Percentiles rank a stretch among this genome's conserved stretches.
Evolutionary conservation across 2,888 invertebrate genomes (phyloP).

Genomic region (Diplazon laetatorius): DNA sequence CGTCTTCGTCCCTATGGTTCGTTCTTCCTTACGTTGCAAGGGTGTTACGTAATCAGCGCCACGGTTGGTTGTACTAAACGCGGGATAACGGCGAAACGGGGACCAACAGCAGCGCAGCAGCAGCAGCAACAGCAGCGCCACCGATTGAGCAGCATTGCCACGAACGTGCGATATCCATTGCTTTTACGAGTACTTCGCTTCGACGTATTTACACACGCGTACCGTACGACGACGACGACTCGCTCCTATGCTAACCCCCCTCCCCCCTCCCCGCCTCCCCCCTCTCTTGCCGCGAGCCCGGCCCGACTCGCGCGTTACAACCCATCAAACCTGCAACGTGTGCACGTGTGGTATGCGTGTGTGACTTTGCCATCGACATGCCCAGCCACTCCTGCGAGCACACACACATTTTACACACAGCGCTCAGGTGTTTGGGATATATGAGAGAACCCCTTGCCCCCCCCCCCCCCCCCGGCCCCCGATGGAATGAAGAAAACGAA

Average conservation of each 20-base stretch:
- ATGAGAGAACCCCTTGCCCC: too few species aligned
- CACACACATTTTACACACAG: too few species aligned
- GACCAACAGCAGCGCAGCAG: constrained; percentile 48
- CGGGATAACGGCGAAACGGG: constrained; percentile 31
- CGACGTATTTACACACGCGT: neutral
- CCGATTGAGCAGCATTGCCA: constrained; percentile 43
- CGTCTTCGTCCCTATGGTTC: constrained; percentile 40
- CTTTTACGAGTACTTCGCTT: constrained; percentile 45
- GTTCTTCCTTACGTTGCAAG: constrained; percentile 76
- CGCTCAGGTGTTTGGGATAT: constrained; percentile 17
- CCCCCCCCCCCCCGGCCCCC: too few species aligned
- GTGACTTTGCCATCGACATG: too few species aligned
- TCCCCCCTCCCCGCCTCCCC: constrained; percentile 43
- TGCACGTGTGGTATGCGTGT: constrained; percentile 33
- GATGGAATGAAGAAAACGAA: too few species aligned
- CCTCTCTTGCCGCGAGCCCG: constrained; percentile 33
- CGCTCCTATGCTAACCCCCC: neutral
- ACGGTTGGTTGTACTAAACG: constrained; percentile 67
- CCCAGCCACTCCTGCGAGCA: too few species aligned
- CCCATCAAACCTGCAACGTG: constrained; percentile 55
- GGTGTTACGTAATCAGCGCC: constrained; percentile 72
- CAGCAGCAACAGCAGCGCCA: too few species aligned
- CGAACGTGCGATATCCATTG: too few species aligned
- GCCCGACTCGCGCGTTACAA: too few species aligned
- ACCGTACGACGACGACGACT: constrained; percentile 1